These are phyloP conservation scores for Rallus crepitans DNA, from an alignment of 2,797 vertebrate genomes.

Conservation along the genomic window DNA sequence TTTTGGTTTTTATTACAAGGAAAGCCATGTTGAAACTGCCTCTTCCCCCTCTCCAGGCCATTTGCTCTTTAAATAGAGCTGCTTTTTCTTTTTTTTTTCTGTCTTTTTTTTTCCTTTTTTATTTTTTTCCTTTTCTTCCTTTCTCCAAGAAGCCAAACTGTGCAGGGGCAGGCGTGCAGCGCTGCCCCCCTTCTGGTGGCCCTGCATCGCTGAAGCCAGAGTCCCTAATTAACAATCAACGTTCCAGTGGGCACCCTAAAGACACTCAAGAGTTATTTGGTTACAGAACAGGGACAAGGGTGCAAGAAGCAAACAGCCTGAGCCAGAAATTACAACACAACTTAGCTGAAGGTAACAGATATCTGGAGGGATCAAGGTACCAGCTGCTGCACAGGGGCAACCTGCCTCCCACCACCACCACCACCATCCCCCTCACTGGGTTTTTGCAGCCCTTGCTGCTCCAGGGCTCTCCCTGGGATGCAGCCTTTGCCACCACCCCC, in stretches of 20 bases:
- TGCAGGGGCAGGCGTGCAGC: fast-evolving
- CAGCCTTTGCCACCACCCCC: neutral
- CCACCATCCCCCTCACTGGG: too few relatives aligned
- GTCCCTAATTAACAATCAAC: neutral
- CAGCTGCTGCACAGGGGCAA: neutral
- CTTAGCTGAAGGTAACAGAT: neutral
- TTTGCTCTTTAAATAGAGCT: slow-evolving; percentile 26
- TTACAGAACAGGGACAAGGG: neutral
- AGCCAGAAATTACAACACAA: neutral
- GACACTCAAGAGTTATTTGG: neutral
- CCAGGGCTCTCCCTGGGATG: neutral
- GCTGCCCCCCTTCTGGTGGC: neutral
- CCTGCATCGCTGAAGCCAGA: neutral
- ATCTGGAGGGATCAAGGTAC: neutral
- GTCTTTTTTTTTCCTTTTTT: neutral
- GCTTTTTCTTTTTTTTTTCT: neutral
- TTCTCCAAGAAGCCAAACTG: neutral
- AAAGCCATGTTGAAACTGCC: neutral
- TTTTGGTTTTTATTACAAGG: slow-evolving; percentile 44
- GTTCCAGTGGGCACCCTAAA: neutral
- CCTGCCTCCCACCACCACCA: neutral
- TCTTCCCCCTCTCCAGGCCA: neutral
- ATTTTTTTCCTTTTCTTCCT: neutral
- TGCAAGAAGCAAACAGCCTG: neutral
- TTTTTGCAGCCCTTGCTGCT: neutral